A percentile compares a stretch with the other conserved stretches of the same genome.
Conservation (phyloP, 2,113 vertebrate species). For the Pterophyllum scalare region DNA sequence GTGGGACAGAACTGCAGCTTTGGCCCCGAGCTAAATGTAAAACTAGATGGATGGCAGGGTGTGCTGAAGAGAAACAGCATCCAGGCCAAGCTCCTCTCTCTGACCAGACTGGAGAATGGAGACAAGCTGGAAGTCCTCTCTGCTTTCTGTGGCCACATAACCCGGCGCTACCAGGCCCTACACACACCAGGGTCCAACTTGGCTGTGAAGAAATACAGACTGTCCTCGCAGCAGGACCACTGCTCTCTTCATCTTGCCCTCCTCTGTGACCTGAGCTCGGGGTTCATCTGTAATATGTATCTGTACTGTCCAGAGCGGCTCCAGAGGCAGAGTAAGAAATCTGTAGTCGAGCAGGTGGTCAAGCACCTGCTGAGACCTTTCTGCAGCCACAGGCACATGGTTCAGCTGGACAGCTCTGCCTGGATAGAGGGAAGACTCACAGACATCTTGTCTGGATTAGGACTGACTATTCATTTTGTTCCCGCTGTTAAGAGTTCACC, state of each 20-base stretch:
- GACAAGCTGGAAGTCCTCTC: constrained; percentile 68
- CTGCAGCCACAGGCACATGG: constrained; percentile 41
- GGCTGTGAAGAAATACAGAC: constrained; percentile 74
- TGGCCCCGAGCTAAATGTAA: constrained; percentile 29
- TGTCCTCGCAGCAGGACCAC: constrained; percentile 41
- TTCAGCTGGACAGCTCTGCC: constrained; percentile 67
- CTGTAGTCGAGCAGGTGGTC: constrained; percentile 69
- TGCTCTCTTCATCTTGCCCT: constrained; percentile 65
- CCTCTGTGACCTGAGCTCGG: constrained; percentile 66
- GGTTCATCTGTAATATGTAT: constrained; percentile 76
- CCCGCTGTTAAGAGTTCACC: constrained; percentile 11
- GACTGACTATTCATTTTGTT: constrained; percentile 47
- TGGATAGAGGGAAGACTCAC: constrained; percentile 53
- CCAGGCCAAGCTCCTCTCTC: constrained; percentile 57
- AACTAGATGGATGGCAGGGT: constrained; percentile 62
- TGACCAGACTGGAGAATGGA: constrained; percentile 58
- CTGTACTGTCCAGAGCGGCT: constrained; percentile 69
- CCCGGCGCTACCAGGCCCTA: constrained; percentile 47
- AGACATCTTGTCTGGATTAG: constrained; percentile 48
- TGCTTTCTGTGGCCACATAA: constrained; percentile 59
- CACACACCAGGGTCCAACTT: constrained; percentile 54
- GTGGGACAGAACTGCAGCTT: constrained; percentile 32
- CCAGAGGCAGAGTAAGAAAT: constrained; percentile 46
- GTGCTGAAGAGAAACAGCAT: constrained; percentile 69
- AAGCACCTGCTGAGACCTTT: constrained; percentile 67